A percentile compares a stretch with the other conserved stretches of the same genome.
phyloP scores from a whole-genome alignment of 1,140 invertebrate genomes.

The Euborellia annulipes region DNA sequence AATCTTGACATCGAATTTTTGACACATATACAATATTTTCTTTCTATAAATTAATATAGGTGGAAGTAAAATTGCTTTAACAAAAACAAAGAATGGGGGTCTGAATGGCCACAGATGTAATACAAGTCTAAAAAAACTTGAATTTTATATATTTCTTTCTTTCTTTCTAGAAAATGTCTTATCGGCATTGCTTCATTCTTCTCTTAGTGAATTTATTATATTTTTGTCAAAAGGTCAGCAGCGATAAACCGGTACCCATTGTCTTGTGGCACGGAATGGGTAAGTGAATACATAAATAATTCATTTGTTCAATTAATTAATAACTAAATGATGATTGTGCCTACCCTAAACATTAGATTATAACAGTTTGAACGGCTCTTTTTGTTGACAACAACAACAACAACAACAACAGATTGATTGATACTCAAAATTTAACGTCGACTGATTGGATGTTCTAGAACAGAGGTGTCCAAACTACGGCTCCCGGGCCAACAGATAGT shows the following conservation, averaged over 20 bases:
- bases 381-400: slow-evolving; percentile 7
- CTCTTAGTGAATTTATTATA: no score
- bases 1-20: no score
- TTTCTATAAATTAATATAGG: no score
- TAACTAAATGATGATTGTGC: not conserved
- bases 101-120: no score
- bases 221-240: not conserved
- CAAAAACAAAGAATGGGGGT: no score
- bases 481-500: no score
- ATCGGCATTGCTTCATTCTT: slow-evolving; percentile 1
- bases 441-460: slow-evolving; percentile 8
- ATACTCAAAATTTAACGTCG: slow-evolving; percentile 11
- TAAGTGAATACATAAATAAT: slow-evolving; percentile 25
- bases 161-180: no score
- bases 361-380: slow-evolving; percentile 10
- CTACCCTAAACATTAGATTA: slow-evolving; percentile 1
- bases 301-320: not conserved
- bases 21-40: no score
- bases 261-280: slow-evolving; percentile 73
- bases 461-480: slow-evolving; percentile 3
- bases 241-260: slow-evolving; percentile 37
- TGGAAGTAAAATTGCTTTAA: no score
- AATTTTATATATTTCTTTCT: no score
- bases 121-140: no score
- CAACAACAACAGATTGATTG: slow-evolving; percentile 9